Conservation (phyloP, 2,797 vertebrate species). For the Sebastolobus alascanus region DNA sequence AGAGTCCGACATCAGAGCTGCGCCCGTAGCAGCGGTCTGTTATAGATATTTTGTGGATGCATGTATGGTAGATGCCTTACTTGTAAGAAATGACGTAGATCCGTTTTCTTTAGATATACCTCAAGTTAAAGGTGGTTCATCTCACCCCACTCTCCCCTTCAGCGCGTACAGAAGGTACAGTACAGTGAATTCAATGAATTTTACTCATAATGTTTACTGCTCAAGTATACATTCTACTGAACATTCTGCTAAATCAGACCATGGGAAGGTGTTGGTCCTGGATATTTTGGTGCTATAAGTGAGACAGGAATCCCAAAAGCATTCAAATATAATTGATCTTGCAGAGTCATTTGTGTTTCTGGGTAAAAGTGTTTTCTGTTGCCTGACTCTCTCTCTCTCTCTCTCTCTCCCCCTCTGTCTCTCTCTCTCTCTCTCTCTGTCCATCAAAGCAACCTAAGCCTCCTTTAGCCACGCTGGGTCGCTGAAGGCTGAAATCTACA, state of each 20-base stretch:
- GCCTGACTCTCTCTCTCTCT: background rate
- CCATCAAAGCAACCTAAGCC: conserved; percentile 61
- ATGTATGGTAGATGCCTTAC: too few relatives aligned
- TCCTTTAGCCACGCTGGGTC: conserved; percentile 50
- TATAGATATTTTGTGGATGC: too few relatives aligned
- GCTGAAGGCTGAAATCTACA: conserved; percentile 69
- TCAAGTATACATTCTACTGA: too few relatives aligned
- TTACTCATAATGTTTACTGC: too few relatives aligned
- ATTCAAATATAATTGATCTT: background rate
- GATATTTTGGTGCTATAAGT: background rate
- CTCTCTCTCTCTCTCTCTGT: conserved; percentile 27
- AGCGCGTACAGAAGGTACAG: too few relatives aligned
- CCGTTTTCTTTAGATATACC: too few relatives aligned
- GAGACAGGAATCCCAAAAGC: background rate
- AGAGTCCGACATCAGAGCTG: too few relatives aligned
- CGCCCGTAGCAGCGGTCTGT: too few relatives aligned
- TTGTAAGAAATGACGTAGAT: too few relatives aligned
- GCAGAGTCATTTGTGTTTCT: background rate
- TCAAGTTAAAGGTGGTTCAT: too few relatives aligned
- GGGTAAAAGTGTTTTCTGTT: background rate
- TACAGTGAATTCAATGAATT: too few relatives aligned
- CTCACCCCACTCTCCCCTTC: too few relatives aligned
- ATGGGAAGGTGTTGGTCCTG: background rate
- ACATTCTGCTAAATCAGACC: background rate
- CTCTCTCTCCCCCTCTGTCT: conserved; percentile 7